Percentiles rank a stretch among this genome's conserved stretches.
These are phyloP conservation scores for Cephalopholis sonnerati DNA, from an alignment of 2,113 vertebrate genomes.

Conservation along the genomic window DNA sequence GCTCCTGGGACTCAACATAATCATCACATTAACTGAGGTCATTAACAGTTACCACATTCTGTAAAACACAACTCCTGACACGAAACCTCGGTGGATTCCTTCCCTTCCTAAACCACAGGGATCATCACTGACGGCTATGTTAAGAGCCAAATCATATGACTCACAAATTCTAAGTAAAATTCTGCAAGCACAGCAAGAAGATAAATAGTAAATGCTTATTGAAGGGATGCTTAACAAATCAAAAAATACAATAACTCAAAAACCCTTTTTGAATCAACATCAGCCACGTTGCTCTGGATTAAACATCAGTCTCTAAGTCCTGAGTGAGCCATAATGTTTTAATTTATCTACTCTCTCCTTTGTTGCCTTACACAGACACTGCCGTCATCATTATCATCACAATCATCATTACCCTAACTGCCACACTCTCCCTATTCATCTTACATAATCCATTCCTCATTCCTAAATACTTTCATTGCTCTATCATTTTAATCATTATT, in stretches of 20 bases:
- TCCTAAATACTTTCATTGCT: background rate
- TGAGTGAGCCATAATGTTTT: background rate
- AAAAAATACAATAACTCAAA: background rate
- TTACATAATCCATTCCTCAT: background rate
- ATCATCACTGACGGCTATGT: background rate
- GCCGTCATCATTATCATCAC: background rate
- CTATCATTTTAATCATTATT: background rate
- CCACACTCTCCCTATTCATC: background rate
- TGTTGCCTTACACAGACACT: background rate
- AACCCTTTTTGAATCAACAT: background rate
- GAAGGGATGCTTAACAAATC: background rate
- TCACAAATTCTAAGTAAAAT: background rate
- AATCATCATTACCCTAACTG: background rate
- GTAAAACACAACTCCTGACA: conserved; percentile 23
- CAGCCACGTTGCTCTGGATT: background rate
- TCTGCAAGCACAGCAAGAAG: background rate
- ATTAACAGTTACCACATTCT: conserved; percentile 52
- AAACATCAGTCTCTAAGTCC: background rate
- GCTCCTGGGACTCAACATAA: conserved; percentile 21
- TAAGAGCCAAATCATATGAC: background rate
- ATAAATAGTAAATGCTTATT: background rate
- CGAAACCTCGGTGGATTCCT: background rate
- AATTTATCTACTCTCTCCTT: background rate
- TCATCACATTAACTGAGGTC: conserved; percentile 37
- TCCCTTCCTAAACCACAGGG: conserved; percentile 13